A percentile compares a stretch with the other conserved stretches of the same genome.
Conservation (phyloP, 1,140 invertebrate genomes). For the Megalopta genalis region DNA sequence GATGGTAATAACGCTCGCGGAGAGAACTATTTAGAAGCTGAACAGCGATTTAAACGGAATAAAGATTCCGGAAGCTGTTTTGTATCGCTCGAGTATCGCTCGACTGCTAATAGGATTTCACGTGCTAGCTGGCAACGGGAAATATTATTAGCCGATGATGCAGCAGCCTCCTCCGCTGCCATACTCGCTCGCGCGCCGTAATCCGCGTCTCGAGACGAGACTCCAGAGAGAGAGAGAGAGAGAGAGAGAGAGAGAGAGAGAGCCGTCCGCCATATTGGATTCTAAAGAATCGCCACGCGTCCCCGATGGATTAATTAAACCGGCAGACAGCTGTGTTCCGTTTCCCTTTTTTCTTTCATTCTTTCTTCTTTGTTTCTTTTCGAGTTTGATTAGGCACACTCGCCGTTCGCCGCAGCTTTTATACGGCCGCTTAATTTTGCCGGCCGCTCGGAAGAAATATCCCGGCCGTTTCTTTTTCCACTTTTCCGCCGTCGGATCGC, state of each 20-base stretch:
- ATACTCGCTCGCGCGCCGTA: no score
- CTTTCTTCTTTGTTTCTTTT: no score
- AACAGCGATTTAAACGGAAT: not conserved
- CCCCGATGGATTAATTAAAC: not conserved
- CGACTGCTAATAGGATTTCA: constrained; percentile 7
- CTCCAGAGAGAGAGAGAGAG: no score
- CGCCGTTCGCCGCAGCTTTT: not conserved
- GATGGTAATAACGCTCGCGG: no score
- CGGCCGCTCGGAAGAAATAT: not conserved
- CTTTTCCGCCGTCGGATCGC: not conserved
- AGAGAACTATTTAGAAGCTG: not conserved
- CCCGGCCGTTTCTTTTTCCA: not conserved
- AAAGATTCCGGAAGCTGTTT: not conserved
- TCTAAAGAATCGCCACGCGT: not conserved
- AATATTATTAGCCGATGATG: constrained; percentile 17
- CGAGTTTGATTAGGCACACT: not conserved
- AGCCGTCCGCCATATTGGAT: not conserved
- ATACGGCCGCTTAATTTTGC: constrained; percentile 1
- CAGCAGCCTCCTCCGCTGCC: not conserved
- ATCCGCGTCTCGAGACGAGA: no score
- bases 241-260: no score
- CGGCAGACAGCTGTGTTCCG: not conserved
- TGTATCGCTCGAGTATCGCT: not conserved
- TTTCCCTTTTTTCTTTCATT: no score
- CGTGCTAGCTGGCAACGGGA: not conserved